These are phyloP conservation scores for pig (Sus scrofa) DNA, from an alignment of 2,113 vertebrate genomes.

Conservation along the genomic window DNA sequence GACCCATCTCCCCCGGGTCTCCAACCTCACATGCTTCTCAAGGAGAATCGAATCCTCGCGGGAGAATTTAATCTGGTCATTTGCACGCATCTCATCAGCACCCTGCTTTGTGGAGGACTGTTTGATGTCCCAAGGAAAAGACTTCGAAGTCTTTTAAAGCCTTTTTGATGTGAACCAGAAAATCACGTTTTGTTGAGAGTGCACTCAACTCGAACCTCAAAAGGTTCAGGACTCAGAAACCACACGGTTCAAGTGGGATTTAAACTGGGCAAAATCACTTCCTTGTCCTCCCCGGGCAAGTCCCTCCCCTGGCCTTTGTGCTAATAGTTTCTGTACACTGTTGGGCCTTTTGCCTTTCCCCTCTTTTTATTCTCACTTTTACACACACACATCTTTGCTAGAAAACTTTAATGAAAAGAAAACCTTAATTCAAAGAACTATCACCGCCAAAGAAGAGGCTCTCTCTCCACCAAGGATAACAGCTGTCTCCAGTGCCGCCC, in stretches of 20 bases:
- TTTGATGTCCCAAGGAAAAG: slow-evolving; percentile 84
- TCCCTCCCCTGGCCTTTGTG: slow-evolving; percentile 57
- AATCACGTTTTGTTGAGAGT: slow-evolving; percentile 82
- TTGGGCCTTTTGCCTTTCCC: background rate
- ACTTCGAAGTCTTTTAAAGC: slow-evolving; percentile 79
- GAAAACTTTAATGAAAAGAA: slow-evolving; percentile 51
- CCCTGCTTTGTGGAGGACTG: slow-evolving; percentile 79
- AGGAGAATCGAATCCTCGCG: slow-evolving; percentile 73
- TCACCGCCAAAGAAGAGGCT: background rate
- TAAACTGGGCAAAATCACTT: slow-evolving; percentile 78
- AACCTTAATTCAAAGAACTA: background rate
- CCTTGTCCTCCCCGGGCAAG: slow-evolving; percentile 66
- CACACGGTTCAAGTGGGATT: slow-evolving; percentile 81
- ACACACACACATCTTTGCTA: background rate
- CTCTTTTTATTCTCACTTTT: background rate
- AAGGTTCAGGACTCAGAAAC: slow-evolving; percentile 82
- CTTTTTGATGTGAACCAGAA: slow-evolving; percentile 84
- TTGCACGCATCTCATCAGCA: slow-evolving; percentile 80
- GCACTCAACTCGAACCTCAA: slow-evolving; percentile 84
- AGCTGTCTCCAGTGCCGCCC: background rate
- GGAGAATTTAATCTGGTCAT: slow-evolving; percentile 80
- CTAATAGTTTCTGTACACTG: slow-evolving; percentile 52
- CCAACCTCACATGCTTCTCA: slow-evolving; percentile 66
- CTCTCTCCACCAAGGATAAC: background rate
- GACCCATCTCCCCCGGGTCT: background rate